Percentiles rank a stretch among this genome's conserved stretches.
Evolutionary conservation across 2,888 invertebrate genomes (phyloP).

Genomic region (Drosophila anomalata): DNA sequence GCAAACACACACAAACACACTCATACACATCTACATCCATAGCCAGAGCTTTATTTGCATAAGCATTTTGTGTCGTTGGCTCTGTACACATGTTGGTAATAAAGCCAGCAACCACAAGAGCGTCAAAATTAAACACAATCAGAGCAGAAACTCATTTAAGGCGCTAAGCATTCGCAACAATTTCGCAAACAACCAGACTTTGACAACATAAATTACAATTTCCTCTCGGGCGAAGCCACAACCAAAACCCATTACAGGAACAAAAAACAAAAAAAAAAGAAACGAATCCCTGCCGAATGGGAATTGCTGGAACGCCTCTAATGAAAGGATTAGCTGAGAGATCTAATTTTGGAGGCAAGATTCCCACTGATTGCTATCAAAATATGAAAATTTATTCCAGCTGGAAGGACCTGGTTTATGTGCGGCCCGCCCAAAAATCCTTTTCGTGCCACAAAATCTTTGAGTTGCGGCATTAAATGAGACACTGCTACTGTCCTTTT

Average conservation of each 20-base stretch:
- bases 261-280: conserved; percentile 27
- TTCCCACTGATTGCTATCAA: conserved; percentile 39
- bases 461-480: conserved; percentile 44
- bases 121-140: conserved; percentile 73
- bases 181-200: conserved; percentile 58
- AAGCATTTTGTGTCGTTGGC: conserved; percentile 49
- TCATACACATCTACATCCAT: neutral
- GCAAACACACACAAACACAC: conserved; percentile 13
- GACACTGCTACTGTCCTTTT: conserved; percentile 40
- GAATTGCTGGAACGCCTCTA: conserved; percentile 57
- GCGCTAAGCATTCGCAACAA: conserved; percentile 74
- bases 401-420: conserved; percentile 30
- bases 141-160: conserved; percentile 79
- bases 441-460: conserved; percentile 32
- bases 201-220: conserved; percentile 56
- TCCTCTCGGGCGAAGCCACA: conserved; percentile 17
- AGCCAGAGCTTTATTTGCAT: conserved; percentile 48
- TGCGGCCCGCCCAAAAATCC: conserved; percentile 30
- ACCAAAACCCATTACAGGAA: conserved; percentile 10
- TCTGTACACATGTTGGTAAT: conserved; percentile 44
- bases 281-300: conserved; percentile 30
- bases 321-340: conserved; percentile 52
- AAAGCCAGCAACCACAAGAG: conserved; percentile 43
- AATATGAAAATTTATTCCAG: conserved; percentile 51
- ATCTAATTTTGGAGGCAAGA: conserved; percentile 15